Evolutionary conservation across 2,888 invertebrate genomes (phyloP).

Genomic region (Drosophila picticornis): DNA sequence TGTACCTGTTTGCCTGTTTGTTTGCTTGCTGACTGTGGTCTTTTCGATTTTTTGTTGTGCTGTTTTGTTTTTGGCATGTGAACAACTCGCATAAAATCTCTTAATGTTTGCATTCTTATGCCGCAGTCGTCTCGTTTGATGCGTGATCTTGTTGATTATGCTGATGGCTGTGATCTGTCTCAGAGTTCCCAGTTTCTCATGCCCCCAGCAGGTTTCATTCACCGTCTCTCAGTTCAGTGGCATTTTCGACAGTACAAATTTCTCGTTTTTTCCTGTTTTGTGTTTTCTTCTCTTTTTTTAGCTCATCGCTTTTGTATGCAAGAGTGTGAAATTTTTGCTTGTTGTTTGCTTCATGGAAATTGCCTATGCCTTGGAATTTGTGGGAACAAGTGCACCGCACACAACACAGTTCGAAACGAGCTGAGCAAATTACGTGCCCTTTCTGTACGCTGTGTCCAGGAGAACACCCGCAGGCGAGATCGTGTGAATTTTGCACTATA

Average conservation of each 20-base stretch:
- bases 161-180: slow-evolving; percentile 58
- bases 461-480: slow-evolving; percentile 76
- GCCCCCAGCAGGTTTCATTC: slow-evolving; percentile 58
- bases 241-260: slow-evolving; percentile 69
- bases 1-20: slow-evolving; percentile 66
- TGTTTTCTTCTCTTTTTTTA: slow-evolving; percentile 28
- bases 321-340: slow-evolving; percentile 73
- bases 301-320: slow-evolving; percentile 51
- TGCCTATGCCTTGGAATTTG: slow-evolving; percentile 76
- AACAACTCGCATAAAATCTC: slow-evolving; percentile 79
- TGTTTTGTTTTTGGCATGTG: slow-evolving; percentile 73
- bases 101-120: slow-evolving; percentile 81
- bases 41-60: slow-evolving; percentile 23
- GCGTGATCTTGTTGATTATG: slow-evolving; percentile 81
- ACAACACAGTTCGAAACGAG: slow-evolving; percentile 17
- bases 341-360: slow-evolving; percentile 74
- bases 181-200: slow-evolving; percentile 37
- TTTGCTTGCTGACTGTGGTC: slow-evolving; percentile 60
- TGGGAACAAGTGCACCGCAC: slow-evolving; percentile 76
- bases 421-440: slow-evolving; percentile 62
- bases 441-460: slow-evolving; percentile 13
- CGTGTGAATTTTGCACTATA: slow-evolving; percentile 68
- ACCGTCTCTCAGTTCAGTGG: slow-evolving; percentile 54
- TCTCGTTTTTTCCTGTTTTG: slow-evolving; percentile 34
- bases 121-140: slow-evolving; percentile 78